A percentile compares a stretch with the other conserved stretches of the same genome.
phyloP scores from a whole-genome alignment of 1,140 invertebrate species.

The Leptinotarsa undecemlineata region DNA sequence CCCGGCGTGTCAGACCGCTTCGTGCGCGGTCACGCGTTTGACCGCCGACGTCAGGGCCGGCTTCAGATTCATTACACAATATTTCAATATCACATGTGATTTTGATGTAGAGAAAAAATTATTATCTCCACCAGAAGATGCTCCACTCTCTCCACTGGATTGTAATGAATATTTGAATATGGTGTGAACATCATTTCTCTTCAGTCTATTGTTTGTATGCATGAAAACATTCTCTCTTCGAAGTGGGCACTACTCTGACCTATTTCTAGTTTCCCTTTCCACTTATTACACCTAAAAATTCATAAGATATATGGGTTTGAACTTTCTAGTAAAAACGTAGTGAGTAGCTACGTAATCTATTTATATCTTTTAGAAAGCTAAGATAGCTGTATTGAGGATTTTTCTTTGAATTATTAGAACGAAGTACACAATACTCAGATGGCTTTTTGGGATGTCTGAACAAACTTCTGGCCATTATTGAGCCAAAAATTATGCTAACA shows the following conservation, averaged over 20 bases:
- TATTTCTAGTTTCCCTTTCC: background rate
- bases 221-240: conserved; percentile 4
- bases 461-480: background rate
- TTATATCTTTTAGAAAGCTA: background rate
- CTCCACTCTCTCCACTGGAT: background rate
- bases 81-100: background rate
- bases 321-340: background rate
- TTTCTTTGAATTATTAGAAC: conserved; percentile 3
- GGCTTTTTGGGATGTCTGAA: background rate
- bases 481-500: background rate
- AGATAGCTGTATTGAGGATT: conserved; percentile 14
- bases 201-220: conserved; percentile 9
- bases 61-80: no score
- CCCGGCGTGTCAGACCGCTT: no score
- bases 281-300: conserved; percentile 9
- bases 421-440: conserved; percentile 1
- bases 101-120: background rate
- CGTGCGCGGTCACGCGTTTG: no score
- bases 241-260: conserved; percentile 4
- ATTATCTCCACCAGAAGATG: background rate
- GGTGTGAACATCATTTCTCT: background rate
- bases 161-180: conserved; percentile 6
- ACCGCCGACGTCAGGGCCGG: no score
- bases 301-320: background rate
- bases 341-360: background rate